Conservation (phyloP, 30 jellyfish, hydroid and myxozoan species). For the Chrysaora quinquecirrha region DNA sequence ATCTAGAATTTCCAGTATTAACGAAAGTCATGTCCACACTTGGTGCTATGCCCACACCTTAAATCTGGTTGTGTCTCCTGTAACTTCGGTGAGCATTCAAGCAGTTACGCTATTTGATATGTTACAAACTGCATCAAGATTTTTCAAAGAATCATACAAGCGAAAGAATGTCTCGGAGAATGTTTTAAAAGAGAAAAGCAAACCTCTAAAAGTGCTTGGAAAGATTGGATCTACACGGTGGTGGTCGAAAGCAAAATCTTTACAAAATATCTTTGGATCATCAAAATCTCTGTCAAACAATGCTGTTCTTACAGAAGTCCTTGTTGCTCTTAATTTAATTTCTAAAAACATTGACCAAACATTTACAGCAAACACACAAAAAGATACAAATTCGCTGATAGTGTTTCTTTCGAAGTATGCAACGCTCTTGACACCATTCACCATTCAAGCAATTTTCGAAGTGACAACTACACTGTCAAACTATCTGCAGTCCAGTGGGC, state of each 20-base stretch:
- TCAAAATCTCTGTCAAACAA: slow-evolving; percentile 4
- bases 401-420: slow-evolving; percentile 27
- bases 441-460: too few species aligned
- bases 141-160: too few species aligned
- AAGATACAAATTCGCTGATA: slow-evolving; percentile 11
- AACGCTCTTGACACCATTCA: too few species aligned
- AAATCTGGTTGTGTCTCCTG: slow-evolving; percentile 8
- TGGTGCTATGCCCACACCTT: slow-evolving; percentile 52
- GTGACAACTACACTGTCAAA: too few species aligned
- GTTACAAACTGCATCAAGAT: too few species aligned
- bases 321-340: slow-evolving; percentile 24
- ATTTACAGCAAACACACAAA: slow-evolving; percentile 16
- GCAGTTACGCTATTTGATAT: slow-evolving; percentile 7
- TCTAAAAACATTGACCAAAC: slow-evolving; percentile 26
- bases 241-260: slow-evolving; percentile 12
- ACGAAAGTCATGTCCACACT: slow-evolving; percentile 40
- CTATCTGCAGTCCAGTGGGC: too few species aligned
- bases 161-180: slow-evolving; percentile 32
- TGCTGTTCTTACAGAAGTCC: slow-evolving; percentile 41
- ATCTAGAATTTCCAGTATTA: slow-evolving; percentile 36
- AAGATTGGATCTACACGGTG: too few species aligned
- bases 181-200: slow-evolving; percentile 18
- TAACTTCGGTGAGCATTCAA: slow-evolving; percentile 18
- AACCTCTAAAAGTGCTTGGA: too few species aligned
- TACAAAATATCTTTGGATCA: slow-evolving; percentile 32